These are phyloP conservation scores for Halocynthia aurantium DNA, from an alignment of 23 tunicate species.

Conservation along the genomic window DNA sequence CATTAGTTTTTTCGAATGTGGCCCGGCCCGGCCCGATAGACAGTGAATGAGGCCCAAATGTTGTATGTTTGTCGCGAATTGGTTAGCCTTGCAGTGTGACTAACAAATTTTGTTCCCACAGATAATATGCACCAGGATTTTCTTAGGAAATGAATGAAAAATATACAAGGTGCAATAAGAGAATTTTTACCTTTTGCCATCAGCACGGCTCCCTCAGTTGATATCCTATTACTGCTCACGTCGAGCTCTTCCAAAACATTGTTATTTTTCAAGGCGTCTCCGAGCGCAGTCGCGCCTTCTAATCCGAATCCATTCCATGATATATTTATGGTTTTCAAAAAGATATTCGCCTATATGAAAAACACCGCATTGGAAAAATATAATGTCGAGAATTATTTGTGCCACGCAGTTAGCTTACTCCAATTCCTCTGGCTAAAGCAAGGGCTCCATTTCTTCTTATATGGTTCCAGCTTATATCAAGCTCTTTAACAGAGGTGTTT, in stretches of 20 bases:
- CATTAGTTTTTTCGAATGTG: too few species aligned
- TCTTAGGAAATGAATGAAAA: too few species aligned
- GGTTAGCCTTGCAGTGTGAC: too few species aligned
- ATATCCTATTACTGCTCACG: slow-evolving; percentile 73
- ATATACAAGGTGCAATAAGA: too few species aligned
- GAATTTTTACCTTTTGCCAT: slow-evolving; percentile 66
- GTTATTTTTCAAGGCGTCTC: slow-evolving; percentile 65
- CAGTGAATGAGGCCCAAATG: too few species aligned
- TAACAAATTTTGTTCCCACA: too few species aligned
- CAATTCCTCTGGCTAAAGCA: slow-evolving; percentile 75
- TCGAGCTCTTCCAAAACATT: slow-evolving; percentile 90
- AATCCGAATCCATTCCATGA: slow-evolving; percentile 93
- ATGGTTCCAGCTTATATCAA: slow-evolving; percentile 93
- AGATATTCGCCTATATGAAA: slow-evolving; percentile 71
- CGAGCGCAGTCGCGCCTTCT: slow-evolving; percentile 76
- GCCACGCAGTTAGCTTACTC: slow-evolving; percentile 29
- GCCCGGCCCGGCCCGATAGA: too few species aligned
- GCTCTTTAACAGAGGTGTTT: slow-evolving; percentile 87
- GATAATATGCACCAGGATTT: too few species aligned
- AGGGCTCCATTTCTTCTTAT: slow-evolving; percentile 74
- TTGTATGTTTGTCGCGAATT: too few species aligned
- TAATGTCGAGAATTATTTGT: neutral
- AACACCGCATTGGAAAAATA: too few species aligned
- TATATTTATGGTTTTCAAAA: slow-evolving; percentile 55
- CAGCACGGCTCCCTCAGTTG: slow-evolving; percentile 63